Evolutionary conservation across 2,113 vertebrate genomes (phyloP), one percentile per base, ranked within the genome.

Genomic region (Rhizomys pruinosus): DNA sequence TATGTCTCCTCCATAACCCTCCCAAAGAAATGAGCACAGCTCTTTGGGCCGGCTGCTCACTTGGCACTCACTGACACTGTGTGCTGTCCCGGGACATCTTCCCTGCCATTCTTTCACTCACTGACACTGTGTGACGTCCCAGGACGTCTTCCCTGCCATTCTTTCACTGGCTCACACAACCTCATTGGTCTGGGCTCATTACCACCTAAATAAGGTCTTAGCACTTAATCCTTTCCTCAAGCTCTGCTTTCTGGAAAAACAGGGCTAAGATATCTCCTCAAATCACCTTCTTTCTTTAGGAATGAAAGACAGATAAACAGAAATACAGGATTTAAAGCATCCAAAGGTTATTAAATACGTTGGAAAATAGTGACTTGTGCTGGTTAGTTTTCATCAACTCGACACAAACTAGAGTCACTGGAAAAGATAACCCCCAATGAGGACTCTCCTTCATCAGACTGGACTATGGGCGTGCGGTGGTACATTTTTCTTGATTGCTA

Each of bases 201-300:
- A 80, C 34, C 9, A 74, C 37, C 34, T 52, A 66, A 93, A 64
- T 72, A 32, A 80, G 47, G 44, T 66, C 37, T 73, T 61, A 84
- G 69, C 23, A 66, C 10, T 61, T 59, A 94, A 94, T 77, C 80
- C 59, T 92, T 72, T 59, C 68, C 68, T 71, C 29, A 39, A 72
- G 77, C 93, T 88, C 91, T 69, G 91, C 89, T 92, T 90, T 84
- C 74, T 42, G 71, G 59, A 25, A n/a, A 86, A 74, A 66, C 5
- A 66, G 39, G 66, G 63, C 59, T 39, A 66, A 61, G 37, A 47
- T 16, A 61, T 27, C 13, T 27, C 64, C 59, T 85, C 42, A 15
- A 93, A 63, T 85, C 32, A 89, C 57, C 55, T 17, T 78, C 37
- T n/a, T 89, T 89, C 16, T 84, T 82, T 87, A 80, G 77, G 89